These are phyloP conservation scores for Thunnus maccoyii DNA, from an alignment of 2,113 vertebrate genomes.

Conservation along the genomic window DNA sequence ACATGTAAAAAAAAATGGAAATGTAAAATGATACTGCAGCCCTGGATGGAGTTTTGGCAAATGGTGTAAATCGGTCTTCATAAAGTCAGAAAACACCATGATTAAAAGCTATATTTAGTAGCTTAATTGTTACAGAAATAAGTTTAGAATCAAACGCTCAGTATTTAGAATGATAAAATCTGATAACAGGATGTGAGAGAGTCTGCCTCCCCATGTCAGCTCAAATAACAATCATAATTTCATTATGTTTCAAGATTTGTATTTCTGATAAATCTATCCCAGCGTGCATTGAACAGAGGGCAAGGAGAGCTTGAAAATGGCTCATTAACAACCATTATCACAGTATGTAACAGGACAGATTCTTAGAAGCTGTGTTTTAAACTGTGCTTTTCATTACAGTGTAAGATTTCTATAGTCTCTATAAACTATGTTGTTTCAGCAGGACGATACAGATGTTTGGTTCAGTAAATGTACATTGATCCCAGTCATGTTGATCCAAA, in stretches of 20 bases:
- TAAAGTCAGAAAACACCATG: neutral
- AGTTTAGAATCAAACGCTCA: neutral
- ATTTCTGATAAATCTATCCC: constrained; percentile 22
- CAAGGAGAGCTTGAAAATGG: neutral
- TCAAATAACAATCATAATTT: constrained; percentile 18
- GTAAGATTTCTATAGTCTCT: no score
- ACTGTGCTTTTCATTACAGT: no score
- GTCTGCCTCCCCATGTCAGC: neutral
- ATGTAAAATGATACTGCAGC: neutral
- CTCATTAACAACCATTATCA: constrained; percentile 1
- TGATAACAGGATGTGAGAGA: neutral
- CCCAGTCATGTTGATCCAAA: no score
- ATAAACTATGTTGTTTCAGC: no score
- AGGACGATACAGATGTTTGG: no score
- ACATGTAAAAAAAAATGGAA: neutral
- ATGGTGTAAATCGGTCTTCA: neutral
- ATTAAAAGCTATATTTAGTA: neutral
- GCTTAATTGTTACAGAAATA: neutral
- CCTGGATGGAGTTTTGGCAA: neutral
- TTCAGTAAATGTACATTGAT: no score
- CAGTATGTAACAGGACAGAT: no score
- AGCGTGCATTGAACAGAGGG: constrained; percentile 3
- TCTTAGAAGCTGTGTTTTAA: no score
- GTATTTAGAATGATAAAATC: neutral
- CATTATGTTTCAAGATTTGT: neutral